These are phyloP conservation scores for Murina feae DNA, from an alignment of 2,113 vertebrate species.

Conservation along the genomic window DNA sequence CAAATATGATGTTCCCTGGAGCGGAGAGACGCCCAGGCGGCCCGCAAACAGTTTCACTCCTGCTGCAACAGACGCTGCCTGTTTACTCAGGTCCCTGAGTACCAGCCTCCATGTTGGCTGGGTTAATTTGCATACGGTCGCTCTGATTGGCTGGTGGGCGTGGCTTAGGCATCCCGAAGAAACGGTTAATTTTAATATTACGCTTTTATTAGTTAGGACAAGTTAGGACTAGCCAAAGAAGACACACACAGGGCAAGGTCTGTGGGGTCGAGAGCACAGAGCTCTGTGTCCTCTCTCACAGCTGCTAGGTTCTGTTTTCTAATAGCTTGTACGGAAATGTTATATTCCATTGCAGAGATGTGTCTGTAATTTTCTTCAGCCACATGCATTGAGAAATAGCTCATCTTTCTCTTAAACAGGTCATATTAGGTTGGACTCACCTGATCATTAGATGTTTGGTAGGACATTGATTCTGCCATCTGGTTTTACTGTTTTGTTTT, in stretches of 20 bases:
- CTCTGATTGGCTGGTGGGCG: too few relatives aligned
- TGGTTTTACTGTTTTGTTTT: not conserved
- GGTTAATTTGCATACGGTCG: too few relatives aligned
- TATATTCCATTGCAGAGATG: not conserved
- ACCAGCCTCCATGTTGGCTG: too few relatives aligned
- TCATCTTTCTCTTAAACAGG: not conserved
- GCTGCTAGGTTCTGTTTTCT: not conserved
- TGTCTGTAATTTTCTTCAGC: not conserved
- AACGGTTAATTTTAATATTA: too few relatives aligned
- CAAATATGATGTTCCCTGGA: too few relatives aligned
- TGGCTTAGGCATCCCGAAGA: too few relatives aligned
- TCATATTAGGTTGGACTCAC: not conserved
- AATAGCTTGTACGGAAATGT: not conserved
- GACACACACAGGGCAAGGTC: not conserved
- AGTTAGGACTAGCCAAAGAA: not conserved
- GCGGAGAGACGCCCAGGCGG: too few relatives aligned
- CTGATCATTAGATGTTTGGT: not conserved
- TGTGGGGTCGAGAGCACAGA: not conserved
- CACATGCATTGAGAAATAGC: not conserved
- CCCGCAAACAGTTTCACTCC: too few relatives aligned
- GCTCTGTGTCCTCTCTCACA: not conserved
- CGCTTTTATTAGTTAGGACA: too few relatives aligned
- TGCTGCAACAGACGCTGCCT: too few relatives aligned
- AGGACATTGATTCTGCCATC: not conserved
- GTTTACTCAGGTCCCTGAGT: too few relatives aligned